A percentile compares a stretch with the other conserved stretches of the same genome.
These are phyloP conservation scores for Recurvirostra avosetta DNA, from an alignment of 2,113 vertebrate genomes.

Conservation along the genomic window DNA sequence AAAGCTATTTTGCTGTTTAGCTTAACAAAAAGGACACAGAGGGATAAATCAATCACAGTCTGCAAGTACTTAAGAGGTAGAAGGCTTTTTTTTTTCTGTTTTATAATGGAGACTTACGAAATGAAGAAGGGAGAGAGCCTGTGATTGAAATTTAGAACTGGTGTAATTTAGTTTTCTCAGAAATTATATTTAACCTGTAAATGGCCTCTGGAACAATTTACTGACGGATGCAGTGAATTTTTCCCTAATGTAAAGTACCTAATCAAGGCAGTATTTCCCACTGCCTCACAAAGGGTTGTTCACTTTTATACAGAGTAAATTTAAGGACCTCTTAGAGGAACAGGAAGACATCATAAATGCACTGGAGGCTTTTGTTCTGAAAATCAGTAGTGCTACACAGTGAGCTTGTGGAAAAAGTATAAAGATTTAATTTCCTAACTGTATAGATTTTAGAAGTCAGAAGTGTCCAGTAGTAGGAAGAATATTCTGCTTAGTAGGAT, in stretches of 20 bases:
- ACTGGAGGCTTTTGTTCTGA: background rate
- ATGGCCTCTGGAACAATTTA: background rate
- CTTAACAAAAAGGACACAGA: background rate
- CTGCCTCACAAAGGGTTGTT: background rate
- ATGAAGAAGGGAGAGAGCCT: background rate
- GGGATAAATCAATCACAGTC: background rate
- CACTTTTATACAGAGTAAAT: background rate
- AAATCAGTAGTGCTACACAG: background rate
- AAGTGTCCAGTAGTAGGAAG: background rate
- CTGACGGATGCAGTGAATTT: background rate
- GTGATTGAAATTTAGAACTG: background rate
- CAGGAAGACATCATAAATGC: background rate
- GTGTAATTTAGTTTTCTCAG: background rate
- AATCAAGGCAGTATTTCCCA: background rate
- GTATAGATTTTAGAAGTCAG: background rate
- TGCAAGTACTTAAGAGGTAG: background rate
- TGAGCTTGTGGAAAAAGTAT: background rate
- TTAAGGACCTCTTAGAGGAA: background rate
- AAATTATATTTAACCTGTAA: background rate
- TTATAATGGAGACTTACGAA: background rate
- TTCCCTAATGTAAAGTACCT: background rate
- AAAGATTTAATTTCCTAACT: background rate
- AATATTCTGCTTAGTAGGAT: background rate
- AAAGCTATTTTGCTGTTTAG: background rate
- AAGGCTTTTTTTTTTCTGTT: background rate